These are phyloP conservation scores for Eupithecia inturbata DNA, from an alignment of 2,888 invertebrate species.

Conservation along the genomic window DNA sequence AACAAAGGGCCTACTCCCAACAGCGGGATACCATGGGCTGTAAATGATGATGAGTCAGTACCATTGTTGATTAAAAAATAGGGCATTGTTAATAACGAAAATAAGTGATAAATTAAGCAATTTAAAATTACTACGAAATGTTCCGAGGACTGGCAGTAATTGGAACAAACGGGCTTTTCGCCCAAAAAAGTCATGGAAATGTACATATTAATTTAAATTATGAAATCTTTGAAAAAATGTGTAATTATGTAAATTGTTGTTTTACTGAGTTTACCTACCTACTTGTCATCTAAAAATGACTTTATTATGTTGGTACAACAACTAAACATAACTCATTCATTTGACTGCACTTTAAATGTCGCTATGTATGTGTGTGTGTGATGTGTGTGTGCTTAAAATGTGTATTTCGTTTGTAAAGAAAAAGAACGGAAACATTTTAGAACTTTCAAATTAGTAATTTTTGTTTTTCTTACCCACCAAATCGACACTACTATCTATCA, in stretches of 20 bases:
- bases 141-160: neutral
- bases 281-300: neutral
- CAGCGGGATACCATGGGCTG: neutral
- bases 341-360: neutral
- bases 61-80: neutral
- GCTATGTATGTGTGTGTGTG: too few relatives aligned
- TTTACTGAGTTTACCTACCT: neutral
- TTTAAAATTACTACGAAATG: neutral
- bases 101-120: neutral
- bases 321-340: neutral
- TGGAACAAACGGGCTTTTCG: neutral
- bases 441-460: neutral
- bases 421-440: neutral
- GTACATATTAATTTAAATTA: neutral
- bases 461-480: neutral
- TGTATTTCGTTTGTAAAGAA: neutral
- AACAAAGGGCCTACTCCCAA: neutral
- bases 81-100: neutral
- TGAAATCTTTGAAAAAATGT: neutral
- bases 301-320: too few relatives aligned
- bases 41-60: neutral
- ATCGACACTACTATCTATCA: neutral
- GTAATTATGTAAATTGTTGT: neutral
- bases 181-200: neutral
- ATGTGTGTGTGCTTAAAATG: too few relatives aligned